Percentiles rank a stretch among this genome's conserved stretches.
phyloP scores from a whole-genome alignment of 2,888 invertebrate genomes.

The Epicampocera succincta region DNA sequence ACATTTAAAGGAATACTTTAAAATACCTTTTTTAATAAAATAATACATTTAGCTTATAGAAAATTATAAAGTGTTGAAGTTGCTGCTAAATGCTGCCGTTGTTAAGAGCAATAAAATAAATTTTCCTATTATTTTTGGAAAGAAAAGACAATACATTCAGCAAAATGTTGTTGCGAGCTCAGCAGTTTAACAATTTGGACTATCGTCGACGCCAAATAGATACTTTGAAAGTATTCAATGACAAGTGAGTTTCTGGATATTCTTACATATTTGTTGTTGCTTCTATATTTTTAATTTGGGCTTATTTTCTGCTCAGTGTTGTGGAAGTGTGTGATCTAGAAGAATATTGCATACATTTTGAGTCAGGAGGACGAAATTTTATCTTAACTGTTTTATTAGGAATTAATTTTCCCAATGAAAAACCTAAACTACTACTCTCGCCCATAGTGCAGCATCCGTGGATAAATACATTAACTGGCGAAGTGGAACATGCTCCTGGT shows the following conservation, averaged over 20 bases:
- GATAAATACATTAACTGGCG: conserved; percentile 86
- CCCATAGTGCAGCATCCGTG: conserved; percentile 88
- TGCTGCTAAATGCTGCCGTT: background rate
- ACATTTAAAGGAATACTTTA: conserved; percentile 23
- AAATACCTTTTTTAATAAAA: no score
- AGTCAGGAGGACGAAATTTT: conserved; percentile 85
- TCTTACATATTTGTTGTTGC: background rate
- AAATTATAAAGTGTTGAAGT: no score
- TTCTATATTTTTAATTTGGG: background rate
- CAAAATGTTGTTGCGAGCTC: conserved; percentile 62
- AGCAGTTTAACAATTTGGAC: conserved; percentile 67
- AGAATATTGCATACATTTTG: conserved; percentile 88
- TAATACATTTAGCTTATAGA: no score
- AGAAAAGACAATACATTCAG: background rate
- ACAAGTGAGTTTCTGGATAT: conserved; percentile 84
- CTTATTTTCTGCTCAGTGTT: conserved; percentile 82
- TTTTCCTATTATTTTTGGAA: background rate
- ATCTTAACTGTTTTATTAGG: conserved; percentile 86
- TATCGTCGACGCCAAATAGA: conserved; percentile 87
- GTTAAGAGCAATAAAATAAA: background rate
- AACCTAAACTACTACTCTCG: conserved; percentile 86
- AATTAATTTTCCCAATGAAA: conserved; percentile 89
- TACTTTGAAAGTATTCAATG: conserved; percentile 91
- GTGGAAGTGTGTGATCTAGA: conserved; percentile 86
- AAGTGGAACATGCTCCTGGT: conserved; percentile 89